Conservation (phyloP, 2,888 invertebrate species). For the Mythimna vitellina region DNA sequence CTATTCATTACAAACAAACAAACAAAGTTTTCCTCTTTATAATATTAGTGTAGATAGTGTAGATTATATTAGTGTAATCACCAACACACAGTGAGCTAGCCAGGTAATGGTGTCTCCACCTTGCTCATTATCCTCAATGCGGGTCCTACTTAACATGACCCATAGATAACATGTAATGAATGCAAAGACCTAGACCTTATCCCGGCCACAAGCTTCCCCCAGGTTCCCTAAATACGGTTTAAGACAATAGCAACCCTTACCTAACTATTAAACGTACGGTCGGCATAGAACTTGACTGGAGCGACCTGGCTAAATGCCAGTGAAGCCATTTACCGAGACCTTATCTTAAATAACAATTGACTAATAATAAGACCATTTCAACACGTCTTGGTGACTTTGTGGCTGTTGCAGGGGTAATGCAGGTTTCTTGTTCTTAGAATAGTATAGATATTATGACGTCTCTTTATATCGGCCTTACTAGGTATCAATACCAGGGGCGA, state of each 20-base stretch:
- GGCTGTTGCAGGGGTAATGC: background rate
- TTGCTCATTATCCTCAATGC: background rate
- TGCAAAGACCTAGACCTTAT: constrained; percentile 21
- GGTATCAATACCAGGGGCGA: too few relatives aligned
- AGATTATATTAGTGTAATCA: background rate
- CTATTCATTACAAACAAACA: too few relatives aligned
- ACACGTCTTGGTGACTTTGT: constrained; percentile 22
- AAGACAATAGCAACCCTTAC: constrained; percentile 43
- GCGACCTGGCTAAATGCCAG: constrained; percentile 43
- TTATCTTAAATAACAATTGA: constrained; percentile 60
- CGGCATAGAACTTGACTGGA: constrained; percentile 23
- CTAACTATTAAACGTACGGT: constrained; percentile 35
- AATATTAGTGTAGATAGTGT: too few relatives aligned
- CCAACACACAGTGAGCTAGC: background rate
- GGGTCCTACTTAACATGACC: background rate
- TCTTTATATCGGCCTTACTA: too few relatives aligned
- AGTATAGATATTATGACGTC: background rate
- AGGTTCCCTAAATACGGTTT: constrained; percentile 39
- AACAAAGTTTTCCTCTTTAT: too few relatives aligned
- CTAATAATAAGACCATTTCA: constrained; percentile 43
- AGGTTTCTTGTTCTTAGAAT: background rate
- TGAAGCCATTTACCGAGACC: constrained; percentile 33
- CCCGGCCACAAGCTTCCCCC: constrained; percentile 4
- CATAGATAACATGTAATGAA: constrained; percentile 38
- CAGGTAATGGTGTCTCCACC: background rate